Percentiles rank a stretch among this genome's conserved stretches.
These are phyloP conservation scores for Lanius collurio DNA, from an alignment of 2,113 vertebrate genomes.

Conservation along the genomic window DNA sequence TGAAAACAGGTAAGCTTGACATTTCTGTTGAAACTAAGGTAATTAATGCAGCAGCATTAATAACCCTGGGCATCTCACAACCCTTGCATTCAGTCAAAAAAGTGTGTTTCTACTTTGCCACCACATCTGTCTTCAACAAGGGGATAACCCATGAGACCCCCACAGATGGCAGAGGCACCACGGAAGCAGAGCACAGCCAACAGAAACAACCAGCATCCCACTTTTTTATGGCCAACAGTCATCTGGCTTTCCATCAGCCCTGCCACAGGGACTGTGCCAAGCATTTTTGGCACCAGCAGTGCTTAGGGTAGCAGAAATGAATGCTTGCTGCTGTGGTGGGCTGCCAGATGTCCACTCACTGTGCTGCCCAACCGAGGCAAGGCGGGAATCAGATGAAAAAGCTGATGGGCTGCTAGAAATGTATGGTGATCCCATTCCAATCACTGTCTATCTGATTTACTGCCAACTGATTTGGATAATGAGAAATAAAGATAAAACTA, in stretches of 20 bases:
- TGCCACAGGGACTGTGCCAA: not conserved
- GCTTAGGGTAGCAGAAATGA: not conserved
- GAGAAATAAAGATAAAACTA: not conserved
- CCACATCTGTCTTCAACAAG: not conserved
- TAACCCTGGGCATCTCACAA: not conserved
- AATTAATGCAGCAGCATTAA: not conserved
- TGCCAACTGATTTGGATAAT: not conserved
- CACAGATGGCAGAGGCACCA: not conserved
- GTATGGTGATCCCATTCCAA: not conserved
- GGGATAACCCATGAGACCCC: rapidly evolving
- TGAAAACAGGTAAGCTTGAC: not conserved
- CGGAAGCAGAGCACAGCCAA: not conserved
- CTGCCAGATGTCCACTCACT: not conserved
- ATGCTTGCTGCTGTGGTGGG: not conserved
- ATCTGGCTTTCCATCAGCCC: not conserved
- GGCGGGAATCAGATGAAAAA: not conserved
- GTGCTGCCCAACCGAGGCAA: not conserved
- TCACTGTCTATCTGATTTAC: not conserved
- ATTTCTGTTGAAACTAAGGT: not conserved
- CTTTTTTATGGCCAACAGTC: not conserved
- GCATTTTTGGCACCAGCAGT: not conserved
- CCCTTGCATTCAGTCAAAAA: not conserved
- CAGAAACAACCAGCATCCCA: not conserved
- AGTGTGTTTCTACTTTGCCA: not conserved
- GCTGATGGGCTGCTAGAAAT: not conserved